Base-by-base conservation (phyloP, 2,797 vertebrate genomes). In the Salarias fasciatus region DNA sequence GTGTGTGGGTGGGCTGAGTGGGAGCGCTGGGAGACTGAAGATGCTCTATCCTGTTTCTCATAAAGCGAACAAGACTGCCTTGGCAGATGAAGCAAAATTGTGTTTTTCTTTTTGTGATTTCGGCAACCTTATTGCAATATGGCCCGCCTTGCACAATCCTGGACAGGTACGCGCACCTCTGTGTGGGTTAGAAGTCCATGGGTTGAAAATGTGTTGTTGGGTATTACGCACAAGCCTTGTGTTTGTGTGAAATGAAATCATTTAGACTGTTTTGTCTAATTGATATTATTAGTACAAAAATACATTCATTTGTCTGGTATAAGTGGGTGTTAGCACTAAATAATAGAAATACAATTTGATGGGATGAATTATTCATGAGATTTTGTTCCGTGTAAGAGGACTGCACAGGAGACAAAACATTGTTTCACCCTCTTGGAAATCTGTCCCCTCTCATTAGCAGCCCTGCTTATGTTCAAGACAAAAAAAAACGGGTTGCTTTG, bases 1-100 rank as follows among this genome's bases (percentile, higher is more conserved):
- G 91, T 85, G 89, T 66, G 88, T 90, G 83, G 89, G 91, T 80
- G 86, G 77, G 67, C 75, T 87, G 87, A 86, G 88, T 91, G 89
- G 87, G 89, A 82, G 86, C 83, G 53, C 62, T 53, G 72, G 85
- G 84, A 88, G 84, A 85, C 85, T 76, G 79, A 88, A 89, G 90
- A 88, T 73, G 84, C 77, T 83, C 66, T 6, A 68, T 83, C 64
- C 67, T 82, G 54, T 75, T 84, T 75, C 87, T 88, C 86, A 89
- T 87, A 69, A 84, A 80, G 69, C 24, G 57, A 80, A 70, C 72
- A 85, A 86, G 83, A 82, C 58, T 79, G 75, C 64, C 76, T 70
- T 28, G 36, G 54, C 76, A 79, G 80, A 73, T 58, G 38, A 71
- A 64, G 71, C 67, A 44, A 77, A 64, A 66, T 42, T 18, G 31